Evolutionary conservation across 2,888 invertebrate genomes (phyloP).

Genomic region (Callimorpha dominula): DNA sequence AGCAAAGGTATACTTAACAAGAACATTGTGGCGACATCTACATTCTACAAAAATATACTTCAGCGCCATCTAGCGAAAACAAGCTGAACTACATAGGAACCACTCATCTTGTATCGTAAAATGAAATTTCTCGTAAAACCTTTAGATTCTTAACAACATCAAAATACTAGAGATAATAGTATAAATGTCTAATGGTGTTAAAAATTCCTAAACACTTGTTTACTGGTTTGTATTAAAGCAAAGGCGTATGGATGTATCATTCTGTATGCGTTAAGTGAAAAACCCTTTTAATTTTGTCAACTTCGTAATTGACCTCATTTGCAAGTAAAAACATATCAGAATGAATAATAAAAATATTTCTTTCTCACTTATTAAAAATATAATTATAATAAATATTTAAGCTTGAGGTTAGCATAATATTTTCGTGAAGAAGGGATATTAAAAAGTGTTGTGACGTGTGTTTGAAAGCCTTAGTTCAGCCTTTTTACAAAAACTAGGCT

Average conservation of each 20-base stretch:
- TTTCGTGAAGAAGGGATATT: too few species aligned
- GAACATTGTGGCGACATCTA: not conserved
- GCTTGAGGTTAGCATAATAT: not conserved
- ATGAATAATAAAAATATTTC: slow-evolving; percentile 29
- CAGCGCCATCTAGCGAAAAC: not conserved
- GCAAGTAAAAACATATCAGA: slow-evolving; percentile 42
- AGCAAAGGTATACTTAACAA: not conserved
- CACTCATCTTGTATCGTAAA: not conserved
- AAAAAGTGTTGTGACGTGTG: too few species aligned
- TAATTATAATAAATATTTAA: not conserved
- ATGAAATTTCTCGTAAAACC: not conserved
- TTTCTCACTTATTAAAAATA: slow-evolving; percentile 24
- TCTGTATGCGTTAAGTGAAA: too few species aligned
- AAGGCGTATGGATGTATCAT: too few species aligned
- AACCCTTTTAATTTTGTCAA: slow-evolving; percentile 24
- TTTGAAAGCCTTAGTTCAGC: too few species aligned
- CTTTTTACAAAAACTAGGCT: too few species aligned
- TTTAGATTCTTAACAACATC: too few species aligned
- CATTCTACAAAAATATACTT: not conserved
- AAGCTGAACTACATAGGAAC: not conserved
- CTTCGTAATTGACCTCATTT: slow-evolving; percentile 29
- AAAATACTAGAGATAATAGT: too few species aligned
- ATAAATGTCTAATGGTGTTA: too few species aligned
- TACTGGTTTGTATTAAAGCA: too few species aligned
- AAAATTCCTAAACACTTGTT: too few species aligned